Evolutionary conservation across 2,113 vertebrate species (phyloP), one percentile per base, ranked within the genome.

Genomic region (Petromus typicus): DNA sequence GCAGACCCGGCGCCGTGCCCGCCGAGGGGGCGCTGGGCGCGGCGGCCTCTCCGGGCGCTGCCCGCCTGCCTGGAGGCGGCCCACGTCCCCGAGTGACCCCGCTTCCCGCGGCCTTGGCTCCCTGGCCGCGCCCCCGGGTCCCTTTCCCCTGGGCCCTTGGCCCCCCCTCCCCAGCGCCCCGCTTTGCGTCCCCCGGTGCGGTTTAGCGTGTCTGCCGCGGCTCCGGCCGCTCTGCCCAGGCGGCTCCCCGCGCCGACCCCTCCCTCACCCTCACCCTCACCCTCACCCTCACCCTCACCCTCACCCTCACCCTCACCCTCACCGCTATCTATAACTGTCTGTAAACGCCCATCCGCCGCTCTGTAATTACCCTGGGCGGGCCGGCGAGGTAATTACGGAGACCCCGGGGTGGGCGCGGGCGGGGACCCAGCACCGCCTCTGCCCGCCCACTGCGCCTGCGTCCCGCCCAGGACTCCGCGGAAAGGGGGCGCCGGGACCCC

Each of bases 301-400:
- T 69, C n/a, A 0, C 0, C 5, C 0, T n/a, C n/a, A n/a, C 32
- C 34, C 23, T 3, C 40, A 9, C 34, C 37, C 7, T 14, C 3
- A 64, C 69, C 84, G 10, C 97, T 97, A 95, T 97, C 97, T 96
- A 95, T 96, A 96, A 90, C 92, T 59, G 32, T 79, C 97, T 97
- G 93, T 97, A 97, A 98, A 96, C 96, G 97, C 89, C 64, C 25
- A 13, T 27, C 71, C 2, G 12, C 81, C 1, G 80, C 97, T 89
- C 96, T 98, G 95, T 97, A 96, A 97, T 98, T 98, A 97, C 76
- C 1, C 27, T 13, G 95, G 95, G 86, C 71, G 59, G 96, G 94
- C 22, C 7, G 8, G 40, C 59, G 63, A 75, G 67, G 90, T 96
- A 98, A 98, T 96, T 97, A 93, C 3, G 78, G 96, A 95, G 97